These are phyloP conservation scores for Ichneumon xanthorius DNA, from an alignment of 2,888 invertebrate genomes.

Conservation along the genomic window DNA sequence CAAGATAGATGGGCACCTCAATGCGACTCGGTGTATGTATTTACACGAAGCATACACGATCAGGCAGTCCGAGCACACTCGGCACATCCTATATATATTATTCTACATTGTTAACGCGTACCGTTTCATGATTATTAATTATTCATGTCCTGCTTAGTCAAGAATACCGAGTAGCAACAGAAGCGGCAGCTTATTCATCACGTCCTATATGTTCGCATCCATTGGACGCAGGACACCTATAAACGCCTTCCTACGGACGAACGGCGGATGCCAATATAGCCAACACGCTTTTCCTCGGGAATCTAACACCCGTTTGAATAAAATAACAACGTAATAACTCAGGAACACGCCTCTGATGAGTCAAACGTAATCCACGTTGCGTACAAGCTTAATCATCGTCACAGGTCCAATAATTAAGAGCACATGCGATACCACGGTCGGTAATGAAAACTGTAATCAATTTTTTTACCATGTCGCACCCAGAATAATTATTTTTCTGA, in stretches of 20 bases:
- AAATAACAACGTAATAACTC: slow-evolving; percentile 12
- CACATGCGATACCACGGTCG: background rate
- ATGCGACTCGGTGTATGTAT: background rate
- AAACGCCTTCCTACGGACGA: background rate
- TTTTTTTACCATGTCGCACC: background rate
- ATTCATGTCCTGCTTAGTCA: slow-evolving; percentile 11
- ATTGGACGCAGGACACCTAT: slow-evolving; percentile 1
- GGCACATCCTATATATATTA: background rate
- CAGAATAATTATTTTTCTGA: no score
- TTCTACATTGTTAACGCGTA: slow-evolving; percentile 45
- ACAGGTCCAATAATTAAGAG: background rate
- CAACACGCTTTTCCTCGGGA: background rate
- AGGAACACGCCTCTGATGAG: slow-evolving; percentile 12
- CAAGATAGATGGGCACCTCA: background rate
- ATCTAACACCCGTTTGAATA: background rate
- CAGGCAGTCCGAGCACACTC: background rate
- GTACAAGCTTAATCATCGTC: slow-evolving; percentile 18
- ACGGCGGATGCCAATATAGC: background rate
- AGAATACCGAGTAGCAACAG: slow-evolving; percentile 27
- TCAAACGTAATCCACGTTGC: slow-evolving; percentile 2
- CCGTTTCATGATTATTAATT: slow-evolving; percentile 44
- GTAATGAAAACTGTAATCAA: background rate
- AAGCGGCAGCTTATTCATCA: slow-evolving; percentile 15
- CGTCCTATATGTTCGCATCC: background rate
- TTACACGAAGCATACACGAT: slow-evolving; percentile 1